Evolutionary conservation across 2,888 invertebrate genomes (phyloP).

Genomic region (Synanthedon andrenaeformis): DNA sequence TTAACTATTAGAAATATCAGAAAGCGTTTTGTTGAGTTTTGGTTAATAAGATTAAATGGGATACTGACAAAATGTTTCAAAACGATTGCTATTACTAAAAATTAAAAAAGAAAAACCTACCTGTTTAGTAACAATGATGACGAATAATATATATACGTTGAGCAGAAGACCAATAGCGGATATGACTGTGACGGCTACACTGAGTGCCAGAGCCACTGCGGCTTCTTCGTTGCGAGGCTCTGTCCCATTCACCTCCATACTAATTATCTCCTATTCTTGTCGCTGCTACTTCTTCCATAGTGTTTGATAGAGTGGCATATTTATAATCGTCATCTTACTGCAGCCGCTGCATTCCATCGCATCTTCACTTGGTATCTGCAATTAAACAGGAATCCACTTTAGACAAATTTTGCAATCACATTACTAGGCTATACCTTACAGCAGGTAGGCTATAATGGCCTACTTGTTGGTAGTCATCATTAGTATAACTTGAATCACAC

Average conservation of each 20-base stretch:
- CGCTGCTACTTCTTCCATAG: slow-evolving; percentile 32
- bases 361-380: slow-evolving; percentile 38
- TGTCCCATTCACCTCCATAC: slow-evolving; percentile 62
- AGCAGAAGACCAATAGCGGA: slow-evolving; percentile 78
- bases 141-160: slow-evolving; percentile 80
- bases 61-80: too few relatives aligned
- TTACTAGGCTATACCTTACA: too few relatives aligned
- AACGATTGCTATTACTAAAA: too few relatives aligned
- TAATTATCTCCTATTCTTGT: slow-evolving; percentile 27
- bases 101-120: slow-evolving; percentile 33
- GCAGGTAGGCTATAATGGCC: too few relatives aligned
- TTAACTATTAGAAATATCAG: too few relatives aligned
- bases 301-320: not conserved
- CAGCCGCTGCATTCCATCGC: slow-evolving; percentile 58
- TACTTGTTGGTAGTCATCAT: too few relatives aligned
- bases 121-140: slow-evolving; percentile 80
- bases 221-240: slow-evolving; percentile 57
- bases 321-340: slow-evolving; percentile 47
- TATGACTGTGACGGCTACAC: slow-evolving; percentile 76
- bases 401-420: too few relatives aligned
- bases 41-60: too few relatives aligned
- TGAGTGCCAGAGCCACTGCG: slow-evolving; percentile 75
- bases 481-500: too few relatives aligned
- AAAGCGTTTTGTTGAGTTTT: too few relatives aligned
- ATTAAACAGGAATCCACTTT: slow-evolving; percentile 6